Evolutionary conservation across 2,888 invertebrate genomes (phyloP).

Genomic region (Perizoma affinitatum): DNA sequence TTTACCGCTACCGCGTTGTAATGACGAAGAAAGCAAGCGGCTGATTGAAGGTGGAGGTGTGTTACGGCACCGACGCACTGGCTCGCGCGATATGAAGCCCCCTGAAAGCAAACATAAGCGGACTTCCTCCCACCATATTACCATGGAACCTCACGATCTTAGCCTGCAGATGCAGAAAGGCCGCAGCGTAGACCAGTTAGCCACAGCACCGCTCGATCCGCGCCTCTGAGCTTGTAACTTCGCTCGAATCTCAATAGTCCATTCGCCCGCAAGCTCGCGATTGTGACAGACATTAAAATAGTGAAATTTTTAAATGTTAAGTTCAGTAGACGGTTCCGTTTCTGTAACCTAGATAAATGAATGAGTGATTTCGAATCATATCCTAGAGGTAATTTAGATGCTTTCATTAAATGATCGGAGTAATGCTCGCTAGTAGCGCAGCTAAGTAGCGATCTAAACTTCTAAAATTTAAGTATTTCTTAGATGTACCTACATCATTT

Average conservation of each 20-base stretch:
- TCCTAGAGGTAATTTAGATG: slow-evolving; percentile 67
- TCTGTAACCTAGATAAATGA: slow-evolving; percentile 52
- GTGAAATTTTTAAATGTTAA: slow-evolving; percentile 50
- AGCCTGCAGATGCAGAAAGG: slow-evolving; percentile 69
- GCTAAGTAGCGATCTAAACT: slow-evolving; percentile 41
- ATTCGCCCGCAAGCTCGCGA: slow-evolving; percentile 5
- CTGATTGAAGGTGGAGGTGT: slow-evolving; percentile 71
- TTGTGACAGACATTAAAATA: slow-evolving; percentile 40
- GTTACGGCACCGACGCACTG: slow-evolving; percentile 85
- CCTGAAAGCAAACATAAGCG: slow-evolving; percentile 71
- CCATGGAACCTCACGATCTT: slow-evolving; percentile 71
- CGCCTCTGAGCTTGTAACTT: slow-evolving; percentile 36
- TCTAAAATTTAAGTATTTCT: slow-evolving; percentile 19
- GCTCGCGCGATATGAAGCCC: slow-evolving; percentile 81
- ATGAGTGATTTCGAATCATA: slow-evolving; percentile 79
- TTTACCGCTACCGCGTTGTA: slow-evolving; percentile 65
- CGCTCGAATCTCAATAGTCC: slow-evolving; percentile 16
- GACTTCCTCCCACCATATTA: slow-evolving; percentile 77
- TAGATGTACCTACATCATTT: slow-evolving; percentile 2
- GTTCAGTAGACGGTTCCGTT: slow-evolving; percentile 46
- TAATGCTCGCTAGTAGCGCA: slow-evolving; percentile 34
- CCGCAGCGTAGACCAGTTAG: slow-evolving; percentile 73
- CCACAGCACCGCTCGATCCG: slow-evolving; percentile 58
- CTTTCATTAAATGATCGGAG: slow-evolving; percentile 52
- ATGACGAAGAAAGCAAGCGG: slow-evolving; percentile 77